These are phyloP conservation scores for Microcebus tavaratra DNA, from an alignment of 2,113 vertebrate genomes.

Conservation along the genomic window DNA sequence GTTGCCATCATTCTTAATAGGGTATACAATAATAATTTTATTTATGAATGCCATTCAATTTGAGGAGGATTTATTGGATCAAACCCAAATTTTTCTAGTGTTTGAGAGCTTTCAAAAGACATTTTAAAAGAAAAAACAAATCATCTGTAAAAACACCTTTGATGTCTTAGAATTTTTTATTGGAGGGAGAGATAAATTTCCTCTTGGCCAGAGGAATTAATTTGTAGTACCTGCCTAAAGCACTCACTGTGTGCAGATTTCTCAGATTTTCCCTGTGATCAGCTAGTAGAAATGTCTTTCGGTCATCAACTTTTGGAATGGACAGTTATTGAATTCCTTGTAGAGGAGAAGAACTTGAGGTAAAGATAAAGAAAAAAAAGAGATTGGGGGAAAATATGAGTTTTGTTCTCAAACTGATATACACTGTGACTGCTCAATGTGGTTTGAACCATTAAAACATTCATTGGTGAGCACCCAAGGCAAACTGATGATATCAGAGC, in stretches of 20 bases:
- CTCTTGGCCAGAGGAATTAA: not conserved
- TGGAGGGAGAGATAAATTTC: not conserved
- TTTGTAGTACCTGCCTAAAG: not conserved
- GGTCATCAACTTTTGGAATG: slow-evolving; percentile 3
- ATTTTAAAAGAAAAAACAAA: slow-evolving; percentile 7
- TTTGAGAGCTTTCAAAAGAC: not conserved
- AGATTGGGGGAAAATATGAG: not conserved
- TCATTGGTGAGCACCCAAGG: not conserved
- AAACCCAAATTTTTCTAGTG: not conserved
- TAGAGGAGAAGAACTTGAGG: not conserved
- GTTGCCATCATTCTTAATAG: not conserved
- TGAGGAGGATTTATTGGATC: not conserved
- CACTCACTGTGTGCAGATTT: not conserved
- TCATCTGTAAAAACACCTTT: not conserved
- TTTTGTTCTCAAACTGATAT: not conserved
- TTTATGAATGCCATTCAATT: not conserved
- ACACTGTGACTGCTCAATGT: not conserved
- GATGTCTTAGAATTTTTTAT: not conserved
- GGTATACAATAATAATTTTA: not conserved
- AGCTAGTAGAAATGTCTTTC: not conserved
- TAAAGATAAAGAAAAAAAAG: not conserved
- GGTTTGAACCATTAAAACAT: not conserved
- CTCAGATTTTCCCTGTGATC: not conserved
- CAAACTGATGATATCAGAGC: not conserved
- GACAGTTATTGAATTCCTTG: not conserved